Conservation (phyloP, 2,797 vertebrate species). For the Melanotaenia pygmaea region DNA sequence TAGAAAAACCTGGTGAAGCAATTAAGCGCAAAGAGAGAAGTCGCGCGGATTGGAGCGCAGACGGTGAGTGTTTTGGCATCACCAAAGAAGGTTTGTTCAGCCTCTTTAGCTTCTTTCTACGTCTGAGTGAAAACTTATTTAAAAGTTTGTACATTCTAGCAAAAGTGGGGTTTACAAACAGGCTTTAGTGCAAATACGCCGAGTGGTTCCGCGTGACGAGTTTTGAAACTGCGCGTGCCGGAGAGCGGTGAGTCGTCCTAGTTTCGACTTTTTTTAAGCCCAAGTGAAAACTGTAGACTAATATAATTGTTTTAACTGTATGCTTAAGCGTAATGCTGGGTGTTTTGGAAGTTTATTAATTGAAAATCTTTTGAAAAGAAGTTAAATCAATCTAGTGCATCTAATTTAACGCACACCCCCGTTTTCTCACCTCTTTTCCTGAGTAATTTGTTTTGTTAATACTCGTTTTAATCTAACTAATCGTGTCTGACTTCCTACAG, state of each 20-base stretch:
- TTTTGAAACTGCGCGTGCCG: conserved; percentile 34
- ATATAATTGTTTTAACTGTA: not conserved
- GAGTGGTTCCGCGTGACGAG: conserved; percentile 21
- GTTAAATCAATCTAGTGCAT: not conserved
- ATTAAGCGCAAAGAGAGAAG: conserved; percentile 64
- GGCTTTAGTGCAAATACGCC: not conserved
- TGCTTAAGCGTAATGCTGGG: not conserved
- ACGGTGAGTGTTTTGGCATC: conserved; percentile 57
- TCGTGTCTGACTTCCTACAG: conserved; percentile 12
- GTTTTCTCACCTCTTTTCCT: not conserved
- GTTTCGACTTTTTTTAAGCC: not conserved
- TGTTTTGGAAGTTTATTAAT: not conserved
- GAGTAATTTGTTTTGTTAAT: not conserved
- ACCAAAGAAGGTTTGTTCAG: not conserved
- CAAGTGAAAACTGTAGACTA: not conserved
- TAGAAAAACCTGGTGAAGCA: conserved; percentile 78
- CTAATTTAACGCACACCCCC: not conserved
- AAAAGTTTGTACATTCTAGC: not conserved
- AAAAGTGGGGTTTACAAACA: conserved; percentile 6
- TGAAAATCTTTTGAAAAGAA: not conserved
- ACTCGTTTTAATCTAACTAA: conserved; percentile 1
- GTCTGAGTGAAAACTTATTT: not conserved
- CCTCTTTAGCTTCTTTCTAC: not conserved
- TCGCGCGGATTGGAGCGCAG: conserved; percentile 39
- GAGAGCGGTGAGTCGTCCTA: conserved; percentile 53